Evolutionary conservation across 2,888 invertebrate species (phyloP), one percentile per base, ranked within the genome.

Genomic region (Dryomyza anilis): DNA sequence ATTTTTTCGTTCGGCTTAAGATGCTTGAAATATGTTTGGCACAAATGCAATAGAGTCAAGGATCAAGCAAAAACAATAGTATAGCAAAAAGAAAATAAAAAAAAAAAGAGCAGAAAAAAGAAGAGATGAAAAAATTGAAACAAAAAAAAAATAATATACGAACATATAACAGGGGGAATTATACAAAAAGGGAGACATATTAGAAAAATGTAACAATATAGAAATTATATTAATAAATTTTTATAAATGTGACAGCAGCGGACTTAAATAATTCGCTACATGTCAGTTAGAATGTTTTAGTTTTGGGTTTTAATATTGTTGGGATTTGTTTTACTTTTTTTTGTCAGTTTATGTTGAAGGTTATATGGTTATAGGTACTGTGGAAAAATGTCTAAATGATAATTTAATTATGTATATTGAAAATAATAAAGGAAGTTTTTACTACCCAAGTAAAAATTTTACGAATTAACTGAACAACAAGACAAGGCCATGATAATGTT

Each of bases 11-110:
- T 70, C 69, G 79, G 79, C 78, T 77, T 77, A 79, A 77, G 76
- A 78, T 79, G 78, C 77, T 76, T 79, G 79, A 79, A 78, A 77
- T 78, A 79, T 75, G 77, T n/a, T n/a, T n/a, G n/a, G n/a, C n/a
- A 74, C 75, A 73, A 65, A 62, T 66, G 67, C 65, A 39, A 39
- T n/a, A 3, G 39, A 2, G n/a, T 3, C 39, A 39, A 39, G 39
- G 39, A 39, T 39, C 39, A 39, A n/a, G n/a, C 39, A 8, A 7
- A 14, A 39, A 7, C 7, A 39, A 39, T n/a, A 39, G 62, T 12
- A 52, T 53, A 23, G 66, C 64, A 67, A 53, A 66, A 56, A 10
- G 36, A n/a, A 43, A 45, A n/a, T 16, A 45, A 45, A 45, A 16
- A 45, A 45, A 45, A 45, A 27, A 50, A 14, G 25, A 27, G 27